phyloP scores from a whole-genome alignment of 2,888 invertebrate species.

The Torymus tubicola region DNA sequence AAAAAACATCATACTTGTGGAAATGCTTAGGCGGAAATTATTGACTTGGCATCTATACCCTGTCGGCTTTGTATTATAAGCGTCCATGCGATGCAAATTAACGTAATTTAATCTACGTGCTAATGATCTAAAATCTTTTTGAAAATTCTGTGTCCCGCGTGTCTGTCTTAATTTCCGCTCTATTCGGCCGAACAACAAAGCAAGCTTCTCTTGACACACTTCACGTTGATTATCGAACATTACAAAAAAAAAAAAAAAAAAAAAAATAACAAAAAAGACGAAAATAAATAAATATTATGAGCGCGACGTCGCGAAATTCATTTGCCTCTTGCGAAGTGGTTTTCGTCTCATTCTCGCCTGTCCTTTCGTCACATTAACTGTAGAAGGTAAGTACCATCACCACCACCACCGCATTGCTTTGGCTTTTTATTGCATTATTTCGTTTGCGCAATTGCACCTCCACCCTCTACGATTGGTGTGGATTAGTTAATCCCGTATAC shows the following conservation, averaged over 20 bases:
- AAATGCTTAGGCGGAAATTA: conserved; percentile 54
- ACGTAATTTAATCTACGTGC: conserved; percentile 26
- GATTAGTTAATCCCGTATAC: conserved; percentile 69
- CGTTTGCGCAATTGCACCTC: conserved; percentile 59
- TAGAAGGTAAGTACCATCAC: conserved; percentile 38
- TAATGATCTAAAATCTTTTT: conserved; percentile 39
- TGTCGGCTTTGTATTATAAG: conserved; percentile 33
- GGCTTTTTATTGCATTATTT: conserved; percentile 59
- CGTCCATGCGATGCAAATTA: conserved; percentile 44
- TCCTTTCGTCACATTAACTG: conserved; percentile 5
- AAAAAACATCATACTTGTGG: conserved; percentile 32
- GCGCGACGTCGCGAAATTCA: conserved; percentile 33
- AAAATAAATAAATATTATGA: conserved; percentile 29
- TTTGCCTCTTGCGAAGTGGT: conserved; percentile 10
- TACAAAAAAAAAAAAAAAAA: conserved; percentile 38
- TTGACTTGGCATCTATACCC: conserved; percentile 47
- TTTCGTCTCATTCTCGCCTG: not conserved
- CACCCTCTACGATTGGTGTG: conserved; percentile 61
- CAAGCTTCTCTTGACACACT: conserved; percentile 6
- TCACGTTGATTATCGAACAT: not conserved
- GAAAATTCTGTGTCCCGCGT: conserved; percentile 12
- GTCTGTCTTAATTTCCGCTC: conserved; percentile 5
- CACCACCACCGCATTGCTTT: conserved; percentile 58
- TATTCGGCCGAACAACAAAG: not conserved
- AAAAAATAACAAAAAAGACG: conserved; percentile 13